A percentile compares a stretch with the other conserved stretches of the same genome.
phyloP scores from a whole-genome alignment of 2,888 invertebrate genomes.

The Pheosia tremula region DNA sequence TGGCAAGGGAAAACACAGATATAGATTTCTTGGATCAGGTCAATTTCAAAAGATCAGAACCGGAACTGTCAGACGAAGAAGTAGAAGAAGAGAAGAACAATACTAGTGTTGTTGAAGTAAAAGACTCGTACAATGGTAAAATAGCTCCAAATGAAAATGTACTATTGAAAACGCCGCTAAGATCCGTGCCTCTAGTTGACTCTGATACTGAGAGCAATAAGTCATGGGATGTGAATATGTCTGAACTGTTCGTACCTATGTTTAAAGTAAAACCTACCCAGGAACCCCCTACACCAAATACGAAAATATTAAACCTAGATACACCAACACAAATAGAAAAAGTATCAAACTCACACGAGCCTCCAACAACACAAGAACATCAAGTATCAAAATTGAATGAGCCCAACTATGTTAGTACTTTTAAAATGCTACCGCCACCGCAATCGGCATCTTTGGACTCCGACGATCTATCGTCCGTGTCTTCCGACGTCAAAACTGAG shows the following conservation, averaged over 20 bases:
- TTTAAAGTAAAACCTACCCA: conserved; percentile 28
- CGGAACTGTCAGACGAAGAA: conserved; percentile 24
- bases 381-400: neutral
- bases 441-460: conserved; percentile 41
- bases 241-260: conserved; percentile 37
- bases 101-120: conserved; percentile 14
- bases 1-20: conserved; percentile 66
- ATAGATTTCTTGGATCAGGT: conserved; percentile 50
- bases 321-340: no score
- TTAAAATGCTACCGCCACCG: conserved; percentile 6
- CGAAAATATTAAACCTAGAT: no score
- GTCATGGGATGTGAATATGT: conserved; percentile 52
- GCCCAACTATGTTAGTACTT: conserved; percentile 3
- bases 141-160: conserved; percentile 20
- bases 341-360: neutral
- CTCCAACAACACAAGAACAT: neutral
- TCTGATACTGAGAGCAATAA: conserved; percentile 44
- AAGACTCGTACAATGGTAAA: neutral
- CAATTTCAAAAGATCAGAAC: conserved; percentile 28
- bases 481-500: conserved; percentile 16
- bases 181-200: conserved; percentile 58
- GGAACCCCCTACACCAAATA: neutral
- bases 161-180: conserved; percentile 44
- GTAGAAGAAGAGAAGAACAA: conserved; percentile 10
- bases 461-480: conserved; percentile 48